A percentile compares a stretch with the other conserved stretches of the same genome.
Evolutionary conservation across 2,113 vertebrate genomes (phyloP).

Genomic region (Spea bombifrons): DNA sequence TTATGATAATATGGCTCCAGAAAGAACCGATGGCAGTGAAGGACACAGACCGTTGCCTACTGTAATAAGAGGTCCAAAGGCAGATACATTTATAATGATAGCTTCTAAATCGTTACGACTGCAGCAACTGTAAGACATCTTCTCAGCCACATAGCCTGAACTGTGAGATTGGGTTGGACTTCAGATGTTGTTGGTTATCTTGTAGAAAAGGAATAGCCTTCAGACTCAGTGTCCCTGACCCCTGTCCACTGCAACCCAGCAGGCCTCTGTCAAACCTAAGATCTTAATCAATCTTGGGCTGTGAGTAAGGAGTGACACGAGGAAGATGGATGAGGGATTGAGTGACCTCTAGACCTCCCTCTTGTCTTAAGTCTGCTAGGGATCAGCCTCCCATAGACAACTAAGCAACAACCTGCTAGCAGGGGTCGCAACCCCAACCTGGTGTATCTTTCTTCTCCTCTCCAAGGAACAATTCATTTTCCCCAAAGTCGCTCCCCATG

Average conservation of each 20-base stretch:
- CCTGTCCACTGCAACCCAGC: conserved; percentile 58
- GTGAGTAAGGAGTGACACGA: conserved; percentile 71
- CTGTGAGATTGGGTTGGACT: conserved; percentile 48
- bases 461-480: conserved; percentile 29
- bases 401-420: conserved; percentile 72
- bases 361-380: conserved; percentile 71
- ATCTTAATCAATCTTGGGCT: conserved; percentile 91
- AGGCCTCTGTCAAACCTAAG: conserved; percentile 83
- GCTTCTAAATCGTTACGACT: too few species aligned
- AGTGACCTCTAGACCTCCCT: conserved; percentile 78
- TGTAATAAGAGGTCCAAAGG: too few species aligned
- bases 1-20: too few species aligned
- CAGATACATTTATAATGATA: too few species aligned
- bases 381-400: conserved; percentile 69
- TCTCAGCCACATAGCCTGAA: neutral
- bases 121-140: too few species aligned
- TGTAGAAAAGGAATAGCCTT: conserved; percentile 21
- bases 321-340: conserved; percentile 90
- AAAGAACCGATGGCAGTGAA: too few species aligned
- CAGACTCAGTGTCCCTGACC: conserved; percentile 42
- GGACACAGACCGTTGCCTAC: too few species aligned
- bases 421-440: conserved; percentile 62
- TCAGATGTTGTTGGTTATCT: conserved; percentile 57
- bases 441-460: conserved; percentile 48
- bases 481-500: conserved; percentile 3